A percentile compares a stretch with the other conserved stretches of the same genome.
Conservation (phyloP, 37 sponge, comb jelly and placozoan genomes). For the Beroe ovata region DNA sequence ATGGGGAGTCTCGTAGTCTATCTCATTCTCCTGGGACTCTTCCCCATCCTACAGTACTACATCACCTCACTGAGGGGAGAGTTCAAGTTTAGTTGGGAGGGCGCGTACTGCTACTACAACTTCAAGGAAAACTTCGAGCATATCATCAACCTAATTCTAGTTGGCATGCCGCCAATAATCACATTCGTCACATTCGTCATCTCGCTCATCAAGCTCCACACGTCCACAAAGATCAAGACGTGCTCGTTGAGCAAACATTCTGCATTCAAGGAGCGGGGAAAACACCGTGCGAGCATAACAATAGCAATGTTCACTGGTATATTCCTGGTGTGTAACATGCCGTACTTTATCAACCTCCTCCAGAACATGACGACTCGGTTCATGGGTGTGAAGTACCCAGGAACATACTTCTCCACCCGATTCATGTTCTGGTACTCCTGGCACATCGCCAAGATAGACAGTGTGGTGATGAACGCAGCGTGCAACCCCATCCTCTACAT, state of each 20-base stretch:
- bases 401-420: constrained; percentile 35
- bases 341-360: constrained; percentile 39
- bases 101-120: constrained; percentile 64
- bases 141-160: neutral
- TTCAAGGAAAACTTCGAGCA: constrained; percentile 28
- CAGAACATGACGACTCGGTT: constrained; percentile 52
- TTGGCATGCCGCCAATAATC: constrained; percentile 37
- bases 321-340: constrained; percentile 50
- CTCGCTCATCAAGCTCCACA: constrained; percentile 42
- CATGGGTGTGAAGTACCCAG: constrained; percentile 32
- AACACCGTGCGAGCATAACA: constrained; percentile 24
- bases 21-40: neutral
- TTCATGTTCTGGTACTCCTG: constrained; percentile 66
- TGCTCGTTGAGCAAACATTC: neutral
- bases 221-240: constrained; percentile 1
- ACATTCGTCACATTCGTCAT: constrained; percentile 19
- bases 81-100: constrained; percentile 57
- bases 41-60: neutral
- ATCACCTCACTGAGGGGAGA: neutral
- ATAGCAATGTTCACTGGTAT: constrained; percentile 64
- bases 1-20: constrained; percentile 13
- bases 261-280: neutral
- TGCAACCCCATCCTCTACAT: constrained; percentile 32
- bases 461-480: constrained; percentile 54
- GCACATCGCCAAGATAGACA: constrained; percentile 66